phyloP scores from a whole-genome alignment of 2,797 vertebrate genomes.

The Kryptolebias ocellatus region DNA sequence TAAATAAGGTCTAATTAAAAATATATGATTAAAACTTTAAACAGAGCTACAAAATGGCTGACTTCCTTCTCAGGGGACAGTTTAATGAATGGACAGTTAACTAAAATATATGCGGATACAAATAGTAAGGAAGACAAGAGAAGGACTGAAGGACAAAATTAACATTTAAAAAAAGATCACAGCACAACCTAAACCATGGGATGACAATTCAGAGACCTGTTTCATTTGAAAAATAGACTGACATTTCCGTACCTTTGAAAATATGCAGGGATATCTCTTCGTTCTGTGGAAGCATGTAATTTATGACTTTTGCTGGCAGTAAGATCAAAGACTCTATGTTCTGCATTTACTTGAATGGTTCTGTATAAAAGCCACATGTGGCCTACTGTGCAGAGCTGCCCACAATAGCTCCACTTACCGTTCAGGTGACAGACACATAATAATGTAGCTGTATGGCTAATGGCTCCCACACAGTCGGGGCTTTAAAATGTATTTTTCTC shows the following conservation, averaged over 20 bases:
- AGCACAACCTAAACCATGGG: constrained; percentile 16
- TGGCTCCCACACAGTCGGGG: constrained; percentile 72
- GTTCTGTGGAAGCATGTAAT: background rate
- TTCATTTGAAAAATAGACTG: background rate
- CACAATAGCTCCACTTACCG: constrained; percentile 71
- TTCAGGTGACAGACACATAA: constrained; percentile 73
- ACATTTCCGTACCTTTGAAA: background rate
- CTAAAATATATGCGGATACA: too few relatives aligned
- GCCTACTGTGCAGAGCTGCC: constrained; percentile 44
- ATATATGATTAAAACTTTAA: too few relatives aligned
- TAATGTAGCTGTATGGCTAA: constrained; percentile 68
- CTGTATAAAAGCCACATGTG: constrained; percentile 51
- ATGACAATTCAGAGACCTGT: constrained; percentile 32
- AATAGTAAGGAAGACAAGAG: too few relatives aligned
- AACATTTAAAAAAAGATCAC: constrained; percentile 5
- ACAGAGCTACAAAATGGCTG: too few relatives aligned
- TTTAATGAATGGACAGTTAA: too few relatives aligned
- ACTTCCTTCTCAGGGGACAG: too few relatives aligned
- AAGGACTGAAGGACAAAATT: too few relatives aligned
- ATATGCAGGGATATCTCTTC: background rate
- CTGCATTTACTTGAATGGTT: constrained; percentile 45
- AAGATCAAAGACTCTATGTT: constrained; percentile 20
- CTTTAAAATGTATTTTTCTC: constrained; percentile 67
- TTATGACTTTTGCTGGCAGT: background rate
- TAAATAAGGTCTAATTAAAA: too few relatives aligned